These are phyloP conservation scores for Phalacrocorax carbo DNA, from an alignment of 2,113 vertebrate species.

Conservation along the genomic window DNA sequence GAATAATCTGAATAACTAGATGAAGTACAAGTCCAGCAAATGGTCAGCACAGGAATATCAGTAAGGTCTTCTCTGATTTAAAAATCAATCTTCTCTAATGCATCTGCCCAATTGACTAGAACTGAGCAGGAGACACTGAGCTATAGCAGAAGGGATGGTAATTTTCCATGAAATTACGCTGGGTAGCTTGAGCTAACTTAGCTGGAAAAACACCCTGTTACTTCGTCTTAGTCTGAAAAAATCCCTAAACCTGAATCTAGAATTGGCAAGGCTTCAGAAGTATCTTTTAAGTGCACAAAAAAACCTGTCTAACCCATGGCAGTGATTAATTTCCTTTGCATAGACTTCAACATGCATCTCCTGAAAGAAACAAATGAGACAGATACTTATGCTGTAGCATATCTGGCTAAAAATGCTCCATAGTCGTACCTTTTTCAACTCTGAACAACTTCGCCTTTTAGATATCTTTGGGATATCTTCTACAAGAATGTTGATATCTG, in stretches of 20 bases:
- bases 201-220: background rate
- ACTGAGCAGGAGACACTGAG: background rate
- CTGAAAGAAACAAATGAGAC: background rate
- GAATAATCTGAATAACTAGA: background rate
- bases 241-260: background rate
- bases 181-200: background rate
- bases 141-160: background rate
- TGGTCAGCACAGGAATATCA: background rate
- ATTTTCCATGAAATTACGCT: background rate
- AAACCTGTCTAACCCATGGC: background rate
- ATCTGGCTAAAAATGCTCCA: background rate
- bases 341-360: background rate
- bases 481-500: background rate
- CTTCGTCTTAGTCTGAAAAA: background rate
- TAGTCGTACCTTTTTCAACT: background rate
- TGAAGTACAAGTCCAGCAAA: background rate
- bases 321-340: background rate
- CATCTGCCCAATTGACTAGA: background rate
- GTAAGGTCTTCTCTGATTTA: background rate
- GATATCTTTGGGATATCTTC: background rate
- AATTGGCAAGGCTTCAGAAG: background rate
- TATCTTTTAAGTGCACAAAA: background rate
- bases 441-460: background rate
- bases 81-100: background rate
- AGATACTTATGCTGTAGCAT: background rate